Evolutionary conservation across 1,140 invertebrate species (phyloP).

Genomic region (Tetragonula clypearis): DNA sequence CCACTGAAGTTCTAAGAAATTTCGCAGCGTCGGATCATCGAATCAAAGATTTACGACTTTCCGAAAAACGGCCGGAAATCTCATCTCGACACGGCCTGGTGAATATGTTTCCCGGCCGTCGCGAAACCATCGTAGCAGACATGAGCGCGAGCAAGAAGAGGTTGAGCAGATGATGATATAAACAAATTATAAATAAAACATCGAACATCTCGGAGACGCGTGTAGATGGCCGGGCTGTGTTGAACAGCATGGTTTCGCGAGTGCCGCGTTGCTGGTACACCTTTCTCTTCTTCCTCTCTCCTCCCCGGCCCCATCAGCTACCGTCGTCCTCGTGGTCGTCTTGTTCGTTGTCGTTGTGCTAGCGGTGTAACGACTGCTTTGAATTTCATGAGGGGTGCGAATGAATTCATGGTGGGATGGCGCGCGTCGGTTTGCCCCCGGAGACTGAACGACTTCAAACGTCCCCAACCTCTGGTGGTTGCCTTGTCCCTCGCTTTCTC

Average conservation of each 20-base stretch:
- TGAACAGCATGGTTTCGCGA: constrained; percentile 14
- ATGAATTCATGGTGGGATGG: constrained; percentile 75
- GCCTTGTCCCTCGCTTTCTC: background rate
- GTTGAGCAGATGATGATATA: constrained; percentile 72
- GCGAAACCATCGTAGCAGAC: constrained; percentile 20
- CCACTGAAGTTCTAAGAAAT: too few relatives aligned
- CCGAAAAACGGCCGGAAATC: too few relatives aligned
- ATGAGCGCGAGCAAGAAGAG: constrained; percentile 16
- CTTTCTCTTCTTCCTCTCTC: background rate
- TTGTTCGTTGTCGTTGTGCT: constrained; percentile 64
- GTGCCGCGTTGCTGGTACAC: background rate
- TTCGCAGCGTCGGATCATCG: too few relatives aligned
- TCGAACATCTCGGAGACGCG: constrained; percentile 66
- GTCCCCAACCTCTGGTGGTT: background rate
- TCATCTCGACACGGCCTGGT: too few relatives aligned
- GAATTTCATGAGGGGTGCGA: constrained; percentile 76
- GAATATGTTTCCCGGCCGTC: background rate
- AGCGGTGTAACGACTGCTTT: constrained; percentile 78
- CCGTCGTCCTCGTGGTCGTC: constrained; percentile 39
- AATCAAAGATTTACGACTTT: too few relatives aligned
- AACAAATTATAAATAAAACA: constrained; percentile 80
- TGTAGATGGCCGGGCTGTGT: constrained; percentile 28
- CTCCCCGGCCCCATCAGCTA: background rate
- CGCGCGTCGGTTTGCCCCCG: constrained; percentile 52
- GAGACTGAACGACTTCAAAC: constrained; percentile 59